Evolutionary conservation across 1,140 invertebrate species (phyloP).

Genomic region (Bombus confusus): DNA sequence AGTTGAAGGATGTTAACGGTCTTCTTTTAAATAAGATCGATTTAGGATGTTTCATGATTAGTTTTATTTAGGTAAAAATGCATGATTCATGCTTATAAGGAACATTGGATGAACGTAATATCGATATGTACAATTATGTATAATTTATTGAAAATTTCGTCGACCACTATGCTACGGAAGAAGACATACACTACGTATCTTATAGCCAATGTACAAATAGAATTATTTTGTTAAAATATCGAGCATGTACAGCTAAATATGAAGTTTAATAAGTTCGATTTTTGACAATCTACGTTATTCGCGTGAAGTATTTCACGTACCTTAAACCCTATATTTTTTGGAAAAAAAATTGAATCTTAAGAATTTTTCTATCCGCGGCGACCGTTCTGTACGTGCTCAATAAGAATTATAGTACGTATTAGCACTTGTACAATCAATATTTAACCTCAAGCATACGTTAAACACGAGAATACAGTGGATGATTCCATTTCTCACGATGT

Average conservation of each 20-base stretch:
- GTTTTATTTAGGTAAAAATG: conserved; percentile 41
- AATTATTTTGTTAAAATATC: conserved; percentile 40
- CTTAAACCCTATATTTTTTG: background rate
- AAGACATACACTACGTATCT: conserved; percentile 28
- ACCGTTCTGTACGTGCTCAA: conserved; percentile 39
- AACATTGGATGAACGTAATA: conserved; percentile 43
- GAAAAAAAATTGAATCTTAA: background rate
- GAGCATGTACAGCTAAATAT: conserved; percentile 40
- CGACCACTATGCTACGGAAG: conserved; percentile 3
- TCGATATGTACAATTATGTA: conserved; percentile 60
- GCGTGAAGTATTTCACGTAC: background rate
- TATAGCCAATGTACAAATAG: conserved; percentile 34
- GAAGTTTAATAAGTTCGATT: background rate
- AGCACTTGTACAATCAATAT: conserved; percentile 26
- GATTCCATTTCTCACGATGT: conserved; percentile 17
- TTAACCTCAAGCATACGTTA: conserved; percentile 27
- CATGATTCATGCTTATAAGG: conserved; percentile 21
- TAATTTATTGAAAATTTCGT: conserved; percentile 59
- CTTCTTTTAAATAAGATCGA: too few relatives aligned
- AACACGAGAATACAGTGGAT: background rate
- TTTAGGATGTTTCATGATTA: conserved; percentile 12
- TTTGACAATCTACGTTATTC: background rate
- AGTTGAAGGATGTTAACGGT: too few relatives aligned
- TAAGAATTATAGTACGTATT: conserved; percentile 30
- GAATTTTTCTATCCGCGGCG: background rate